Evolutionary conservation across 2,888 invertebrate species (phyloP), one percentile per base, ranked within the genome.

Genomic region (Piscicola geometra): DNA sequence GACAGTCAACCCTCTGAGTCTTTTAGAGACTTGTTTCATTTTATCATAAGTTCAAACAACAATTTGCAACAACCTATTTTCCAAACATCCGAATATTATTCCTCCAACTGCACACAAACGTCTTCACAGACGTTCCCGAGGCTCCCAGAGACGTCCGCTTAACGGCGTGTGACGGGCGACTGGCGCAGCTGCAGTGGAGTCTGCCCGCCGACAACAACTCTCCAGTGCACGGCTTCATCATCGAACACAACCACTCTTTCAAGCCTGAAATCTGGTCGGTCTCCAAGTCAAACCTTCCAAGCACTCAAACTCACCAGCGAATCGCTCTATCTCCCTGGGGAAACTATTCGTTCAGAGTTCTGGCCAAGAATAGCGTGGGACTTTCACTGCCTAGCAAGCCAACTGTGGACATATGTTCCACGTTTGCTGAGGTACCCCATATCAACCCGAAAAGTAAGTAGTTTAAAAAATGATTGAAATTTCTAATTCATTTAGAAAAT

Each of bases 321-420:
- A 79, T 80, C 25, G 76, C 79, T 60, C 75, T 80, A 56, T 80
- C 80, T 5, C 80, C 80, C 21, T 80, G 79, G 79, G 80, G 77
- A 47, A 80, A 80, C 71, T 80, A 80, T 72, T 70, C 78, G n/a
- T 79, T 79, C 71, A 64, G 79, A 47, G 78, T 79, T 33, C 68
- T 79, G 28, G 79, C 79, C 41, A 75, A 77, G 69, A 79, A 79
- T 56, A 50, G 56, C 15, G 68, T 79, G 5, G 79, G 79, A 0
- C 32, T 36, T 35, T 78, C 78, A n/a, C n/a, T 25, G 28, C 79
- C 79, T 1, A 79, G 79, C 47, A 15, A 25, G n/a, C 77, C 76
- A 2, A 79, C 78, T 1, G 30, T 18, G 3, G 30, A 70, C 25
- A 64, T 36, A 18, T 79, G 79, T 52, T 60, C 68, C 25, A 79